Percentiles rank a stretch among this genome's conserved stretches.
phyloP scores from a whole-genome alignment of 2,888 invertebrate species.

The Agonopterix heracliana region DNA sequence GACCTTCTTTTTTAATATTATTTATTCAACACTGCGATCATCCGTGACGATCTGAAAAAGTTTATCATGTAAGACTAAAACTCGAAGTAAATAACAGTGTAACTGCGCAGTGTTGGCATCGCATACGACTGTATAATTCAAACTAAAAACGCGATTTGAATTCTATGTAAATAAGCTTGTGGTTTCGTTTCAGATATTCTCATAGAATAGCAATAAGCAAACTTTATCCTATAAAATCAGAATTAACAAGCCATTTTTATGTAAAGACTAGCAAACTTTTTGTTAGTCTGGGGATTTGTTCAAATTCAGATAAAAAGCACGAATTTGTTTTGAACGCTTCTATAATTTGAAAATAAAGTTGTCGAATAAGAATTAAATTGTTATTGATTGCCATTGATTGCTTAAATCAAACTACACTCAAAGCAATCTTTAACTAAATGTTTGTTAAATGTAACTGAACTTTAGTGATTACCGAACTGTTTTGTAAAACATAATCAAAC shows the following conservation, averaged over 20 bases:
- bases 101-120: conserved; percentile 50
- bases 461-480: too few species aligned
- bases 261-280: conserved; percentile 6
- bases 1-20: too few species aligned
- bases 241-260: conserved; percentile 24
- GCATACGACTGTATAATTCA: conserved; percentile 55
- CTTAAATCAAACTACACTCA: too few species aligned
- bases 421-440: too few species aligned
- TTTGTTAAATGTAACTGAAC: too few species aligned
- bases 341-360: too few species aligned
- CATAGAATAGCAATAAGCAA: conserved; percentile 63
- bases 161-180: conserved; percentile 68
- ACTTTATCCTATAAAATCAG: conserved; percentile 50
- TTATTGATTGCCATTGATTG: too few species aligned
- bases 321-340: too few species aligned
- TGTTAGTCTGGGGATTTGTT: conserved; percentile 1
- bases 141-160: conserved; percentile 62
- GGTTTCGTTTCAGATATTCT: conserved; percentile 54
- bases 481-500: too few species aligned
- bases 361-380: too few species aligned
- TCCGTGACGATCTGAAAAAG: background rate
- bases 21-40: background rate
- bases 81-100: background rate
- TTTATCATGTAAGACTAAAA: background rate
- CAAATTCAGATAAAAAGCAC: background rate